Evolutionary conservation across 2,888 invertebrate genomes (phyloP), one percentile per base, ranked within the genome.

Genomic region (Coleophora deauratella): DNA sequence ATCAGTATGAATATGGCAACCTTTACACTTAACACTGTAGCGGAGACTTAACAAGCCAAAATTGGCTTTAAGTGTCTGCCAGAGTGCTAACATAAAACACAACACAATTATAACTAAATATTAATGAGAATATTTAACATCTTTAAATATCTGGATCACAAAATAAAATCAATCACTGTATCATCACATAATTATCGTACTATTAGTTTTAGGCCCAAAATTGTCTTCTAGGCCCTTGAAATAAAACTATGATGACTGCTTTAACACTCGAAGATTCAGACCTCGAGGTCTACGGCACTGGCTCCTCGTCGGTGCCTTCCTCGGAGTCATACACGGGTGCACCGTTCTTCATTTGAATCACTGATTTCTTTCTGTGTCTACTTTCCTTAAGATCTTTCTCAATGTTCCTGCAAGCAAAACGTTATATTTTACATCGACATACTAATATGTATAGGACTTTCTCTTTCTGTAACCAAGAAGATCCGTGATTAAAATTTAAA

Each of bases 261-360:
- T 6, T 6, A 21, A 21, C 3, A 21, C 21, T 21, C 6, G 21
- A 4, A 6, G 21, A 4, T 6, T 21, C 6, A 21, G 21, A 21
- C 21, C 21, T 6, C 6, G 21, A 6, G 54, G 51, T 64, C 75
- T 87, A 88, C 62, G 88, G 82, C 65, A 90, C 85, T 36, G 90
- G 88, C 62, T 91, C 91, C 49, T 91, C 91, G 54, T 91, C 91
- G 15, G 90, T 91, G 43, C 89, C 89, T 39, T 88, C 88, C 35
- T 90, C 89, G 2, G 88, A 88, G 44, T 87, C 87, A 52, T 87
- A 87, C 1, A 87, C 87, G 1, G 87, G 82, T 2, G 87, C 81
- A 33, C 87, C 87, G 35, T 87, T 84, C 46, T 82, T 82, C 67
- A 88, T 87, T 60, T 88, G 87, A 45, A 88, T 86, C 27, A 89